Percentiles rank a stretch among this genome's conserved stretches.
phyloP scores from a whole-genome alignment of 2,888 invertebrate species.

The Andrena hattorfiana region DNA sequence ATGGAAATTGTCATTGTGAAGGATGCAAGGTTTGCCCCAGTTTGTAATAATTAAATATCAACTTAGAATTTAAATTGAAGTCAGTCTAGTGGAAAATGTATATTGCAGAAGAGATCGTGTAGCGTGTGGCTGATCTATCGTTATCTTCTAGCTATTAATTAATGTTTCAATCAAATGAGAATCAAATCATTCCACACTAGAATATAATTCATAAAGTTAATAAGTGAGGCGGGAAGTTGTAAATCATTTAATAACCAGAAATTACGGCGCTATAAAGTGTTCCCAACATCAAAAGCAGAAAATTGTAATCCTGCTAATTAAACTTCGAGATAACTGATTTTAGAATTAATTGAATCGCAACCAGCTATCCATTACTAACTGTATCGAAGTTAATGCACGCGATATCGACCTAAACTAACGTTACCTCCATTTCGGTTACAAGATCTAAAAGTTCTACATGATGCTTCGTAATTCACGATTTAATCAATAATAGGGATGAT shows the following conservation, averaged over 20 bases:
- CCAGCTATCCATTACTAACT: conserved; percentile 20
- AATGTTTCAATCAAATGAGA: background rate
- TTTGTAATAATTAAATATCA: too few species aligned
- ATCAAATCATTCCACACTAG: background rate
- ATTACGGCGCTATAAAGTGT: background rate
- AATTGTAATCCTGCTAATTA: conserved; percentile 18
- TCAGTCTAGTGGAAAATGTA: background rate
- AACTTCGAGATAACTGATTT: background rate
- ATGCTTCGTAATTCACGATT: background rate
- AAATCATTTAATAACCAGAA: background rate
- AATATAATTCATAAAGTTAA: background rate
- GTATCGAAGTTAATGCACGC: conserved; percentile 1
- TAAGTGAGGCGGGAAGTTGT: background rate
- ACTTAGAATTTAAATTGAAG: background rate
- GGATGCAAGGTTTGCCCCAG: too few species aligned
- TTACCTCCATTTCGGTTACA: conserved; percentile 11
- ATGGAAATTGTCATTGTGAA: too few species aligned
- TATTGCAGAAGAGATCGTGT: background rate
- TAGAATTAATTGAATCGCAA: conserved; percentile 27
- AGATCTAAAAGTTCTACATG: background rate
- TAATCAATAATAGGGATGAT: too few species aligned
- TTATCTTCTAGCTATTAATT: background rate
- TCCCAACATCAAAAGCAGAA: background rate
- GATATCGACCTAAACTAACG: conserved; percentile 4
- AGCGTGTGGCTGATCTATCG: background rate